These are phyloP conservation scores for Crematogaster levior DNA, from an alignment of 2,888 invertebrate species.

Conservation along the genomic window DNA sequence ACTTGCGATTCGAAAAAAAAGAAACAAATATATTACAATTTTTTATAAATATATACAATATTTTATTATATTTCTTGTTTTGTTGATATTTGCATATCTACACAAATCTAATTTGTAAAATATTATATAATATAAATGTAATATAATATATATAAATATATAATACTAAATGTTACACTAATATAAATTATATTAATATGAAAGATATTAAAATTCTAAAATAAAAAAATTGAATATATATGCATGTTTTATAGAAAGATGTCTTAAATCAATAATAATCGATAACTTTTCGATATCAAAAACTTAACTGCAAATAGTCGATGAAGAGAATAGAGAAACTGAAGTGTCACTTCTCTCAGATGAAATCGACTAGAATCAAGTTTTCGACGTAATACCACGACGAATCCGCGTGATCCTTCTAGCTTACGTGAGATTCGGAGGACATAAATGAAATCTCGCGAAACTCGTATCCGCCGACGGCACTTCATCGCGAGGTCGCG, in stretches of 20 bases:
- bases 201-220: not conserved
- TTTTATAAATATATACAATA: no score
- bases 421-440: constrained; percentile 41
- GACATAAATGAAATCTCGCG: constrained; percentile 37
- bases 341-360: not conserved
- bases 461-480: not conserved
- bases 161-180: not conserved
- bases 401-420: constrained; percentile 28
- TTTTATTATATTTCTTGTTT: not conserved
- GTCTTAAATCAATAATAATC: not conserved
- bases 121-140: not conserved
- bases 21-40: not conserved
- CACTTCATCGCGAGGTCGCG: not conserved
- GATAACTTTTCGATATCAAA: not conserved
- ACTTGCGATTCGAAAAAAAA: not conserved
- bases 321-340: not conserved
- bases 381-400: constrained; percentile 26
- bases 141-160: not conserved
- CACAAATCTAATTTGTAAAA: not conserved
- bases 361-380: constrained; percentile 3
- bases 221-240: not conserved
- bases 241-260: not conserved
- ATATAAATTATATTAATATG: not conserved
- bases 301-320: not conserved
- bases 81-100: not conserved